Evolutionary conservation across 1,140 invertebrate genomes (phyloP).

Genomic region (Pseudomyrmex gracilis): DNA sequence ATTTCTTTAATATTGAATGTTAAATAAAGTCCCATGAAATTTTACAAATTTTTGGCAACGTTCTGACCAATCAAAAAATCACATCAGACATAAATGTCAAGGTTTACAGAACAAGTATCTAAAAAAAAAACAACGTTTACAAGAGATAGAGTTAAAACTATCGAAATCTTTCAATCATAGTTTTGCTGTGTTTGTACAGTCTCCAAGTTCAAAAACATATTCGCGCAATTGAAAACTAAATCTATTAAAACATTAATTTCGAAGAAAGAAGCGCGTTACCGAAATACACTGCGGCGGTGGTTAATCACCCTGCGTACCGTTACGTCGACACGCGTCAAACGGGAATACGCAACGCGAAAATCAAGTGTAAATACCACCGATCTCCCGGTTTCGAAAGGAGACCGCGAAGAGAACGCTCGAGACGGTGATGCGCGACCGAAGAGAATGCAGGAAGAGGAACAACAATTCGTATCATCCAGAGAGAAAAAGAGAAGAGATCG

Average conservation of each 20-base stretch:
- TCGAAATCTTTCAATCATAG: background rate
- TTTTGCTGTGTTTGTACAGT: background rate
- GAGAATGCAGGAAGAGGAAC: slow-evolving; percentile 63
- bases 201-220: too few species aligned
- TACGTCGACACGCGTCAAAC: slow-evolving; percentile 40
- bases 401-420: slow-evolving; percentile 35
- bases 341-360: slow-evolving; percentile 48
- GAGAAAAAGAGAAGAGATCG: slow-evolving; percentile 45
- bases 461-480: slow-evolving; percentile 23
- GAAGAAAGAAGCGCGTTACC: background rate
- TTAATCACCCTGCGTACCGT: slow-evolving; percentile 37
- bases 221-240: too few species aligned
- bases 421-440: slow-evolving; percentile 48
- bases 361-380: slow-evolving; percentile 68
- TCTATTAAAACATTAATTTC: background rate
- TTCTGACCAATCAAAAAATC: too few species aligned
- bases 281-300: background rate
- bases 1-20: too few species aligned
- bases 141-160: background rate
- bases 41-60: too few species aligned
- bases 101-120: background rate
- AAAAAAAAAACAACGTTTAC: background rate
- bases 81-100: too few species aligned
- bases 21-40: too few species aligned
- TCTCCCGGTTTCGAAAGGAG: slow-evolving; percentile 67